Evolutionary conservation across 1,140 invertebrate genomes (phyloP).

Genomic region (Lasioglossum baleicum): DNA sequence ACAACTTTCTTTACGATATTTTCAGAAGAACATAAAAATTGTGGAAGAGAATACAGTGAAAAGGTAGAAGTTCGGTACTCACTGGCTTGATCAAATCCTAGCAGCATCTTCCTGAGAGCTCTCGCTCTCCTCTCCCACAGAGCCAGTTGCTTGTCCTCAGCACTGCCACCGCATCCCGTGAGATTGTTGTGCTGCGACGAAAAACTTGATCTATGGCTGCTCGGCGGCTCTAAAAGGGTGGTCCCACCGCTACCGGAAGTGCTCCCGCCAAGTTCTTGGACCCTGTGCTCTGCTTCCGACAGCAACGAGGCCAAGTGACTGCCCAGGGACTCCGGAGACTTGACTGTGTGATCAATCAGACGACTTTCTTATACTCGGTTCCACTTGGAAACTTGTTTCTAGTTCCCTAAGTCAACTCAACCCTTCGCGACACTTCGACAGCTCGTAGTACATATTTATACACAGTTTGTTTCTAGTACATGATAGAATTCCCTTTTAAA

Average conservation of each 20-base stretch:
- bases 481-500: too few species aligned
- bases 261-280: constrained; percentile 86
- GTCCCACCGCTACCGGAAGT: constrained; percentile 66
- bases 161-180: constrained; percentile 83
- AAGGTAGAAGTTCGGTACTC: constrained; percentile 66
- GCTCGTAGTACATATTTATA: too few species aligned
- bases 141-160: constrained; percentile 91
- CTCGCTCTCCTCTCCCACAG: constrained; percentile 92
- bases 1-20: too few species aligned
- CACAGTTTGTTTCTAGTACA: too few species aligned
- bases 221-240: constrained; percentile 76
- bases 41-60: too few species aligned
- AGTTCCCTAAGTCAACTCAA: too few species aligned
- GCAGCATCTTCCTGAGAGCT: constrained; percentile 87
- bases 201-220: constrained; percentile 79
- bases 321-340: constrained; percentile 85
- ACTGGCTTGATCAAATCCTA: constrained; percentile 86
- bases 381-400: neutral
- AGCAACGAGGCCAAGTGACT: constrained; percentile 87
- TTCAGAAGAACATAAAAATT: too few species aligned
- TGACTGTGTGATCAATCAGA: constrained; percentile 81
- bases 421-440: too few species aligned
- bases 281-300: constrained; percentile 88
- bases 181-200: constrained; percentile 81
- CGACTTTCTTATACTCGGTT: neutral